Conservation (phyloP, 2,113 vertebrate genomes). For the Puntigrus tetrazona region DNA sequence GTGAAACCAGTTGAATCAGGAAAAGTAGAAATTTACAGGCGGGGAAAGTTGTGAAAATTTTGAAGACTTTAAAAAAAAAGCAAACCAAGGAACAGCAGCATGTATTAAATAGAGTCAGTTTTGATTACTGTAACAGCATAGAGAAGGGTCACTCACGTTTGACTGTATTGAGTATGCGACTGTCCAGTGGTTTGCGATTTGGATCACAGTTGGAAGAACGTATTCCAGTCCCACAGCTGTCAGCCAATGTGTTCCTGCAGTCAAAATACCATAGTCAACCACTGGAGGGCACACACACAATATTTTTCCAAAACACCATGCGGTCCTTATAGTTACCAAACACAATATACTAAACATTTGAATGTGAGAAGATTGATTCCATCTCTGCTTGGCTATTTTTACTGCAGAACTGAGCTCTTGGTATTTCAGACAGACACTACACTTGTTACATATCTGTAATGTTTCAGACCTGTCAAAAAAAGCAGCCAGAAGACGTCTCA, state of each 20-base stretch:
- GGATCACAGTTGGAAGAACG: conserved; percentile 95
- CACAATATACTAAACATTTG: conserved; percentile 34
- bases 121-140: not conserved
- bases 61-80: not conserved
- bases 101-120: not conserved
- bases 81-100: not conserved
- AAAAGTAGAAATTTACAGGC: not conserved
- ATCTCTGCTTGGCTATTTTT: not conserved
- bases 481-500: conserved; percentile 90
- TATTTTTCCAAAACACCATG: conserved; percentile 33
- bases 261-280: conserved; percentile 68
- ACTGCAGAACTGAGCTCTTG: not conserved
- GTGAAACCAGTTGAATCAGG: too few species aligned
- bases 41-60: not conserved
- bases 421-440: not conserved
- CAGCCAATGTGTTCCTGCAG: conserved; percentile 92
- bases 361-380: not conserved
- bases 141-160: conserved; percentile 83
- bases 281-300: conserved; percentile 47
- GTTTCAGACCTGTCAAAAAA: conserved; percentile 91
- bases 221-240: conserved; percentile 95
- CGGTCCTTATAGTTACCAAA: conserved; percentile 6
- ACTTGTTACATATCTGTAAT: not conserved
- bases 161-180: conserved; percentile 92
- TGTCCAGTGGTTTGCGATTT: conserved; percentile 92